These are phyloP conservation scores for Lepus europaeus DNA, from an alignment of 2,113 vertebrate species.

Conservation along the genomic window DNA sequence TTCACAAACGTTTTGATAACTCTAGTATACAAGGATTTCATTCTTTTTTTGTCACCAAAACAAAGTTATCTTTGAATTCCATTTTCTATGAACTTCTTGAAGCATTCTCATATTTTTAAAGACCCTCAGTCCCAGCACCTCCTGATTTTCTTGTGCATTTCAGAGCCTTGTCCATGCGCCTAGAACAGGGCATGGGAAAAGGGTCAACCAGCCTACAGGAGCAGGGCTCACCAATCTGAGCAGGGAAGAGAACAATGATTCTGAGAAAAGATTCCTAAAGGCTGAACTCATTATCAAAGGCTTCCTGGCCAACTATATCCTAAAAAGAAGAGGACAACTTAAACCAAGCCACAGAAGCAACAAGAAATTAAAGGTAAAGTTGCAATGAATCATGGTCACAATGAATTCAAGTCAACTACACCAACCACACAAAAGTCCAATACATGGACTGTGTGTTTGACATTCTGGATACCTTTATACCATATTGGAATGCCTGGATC, in stretches of 20 bases:
- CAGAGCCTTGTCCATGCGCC: neutral
- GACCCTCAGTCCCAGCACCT: neutral
- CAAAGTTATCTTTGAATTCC: too few relatives aligned
- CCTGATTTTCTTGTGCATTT: neutral
- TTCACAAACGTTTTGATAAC: too few relatives aligned
- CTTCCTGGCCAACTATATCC: neutral
- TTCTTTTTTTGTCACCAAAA: too few relatives aligned
- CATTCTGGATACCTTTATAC: too few relatives aligned
- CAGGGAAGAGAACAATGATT: neutral
- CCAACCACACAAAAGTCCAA: neutral
- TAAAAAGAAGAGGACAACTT: neutral
- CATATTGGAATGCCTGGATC: too few relatives aligned
- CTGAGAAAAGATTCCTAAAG: neutral
- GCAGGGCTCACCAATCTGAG: neutral
- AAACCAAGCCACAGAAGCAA: neutral
- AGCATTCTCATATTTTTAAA: neutral
- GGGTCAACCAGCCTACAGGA: neutral
- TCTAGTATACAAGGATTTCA: too few relatives aligned
- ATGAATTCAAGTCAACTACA: neutral
- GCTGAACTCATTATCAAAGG: neutral
- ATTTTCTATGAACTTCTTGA: too few relatives aligned
- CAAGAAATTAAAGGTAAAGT: neutral
- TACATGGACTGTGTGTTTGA: too few relatives aligned
- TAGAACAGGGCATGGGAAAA: neutral
- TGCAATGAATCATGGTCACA: neutral